Conservation (phyloP, 2,113 vertebrate species). For the Hippocampus guttulatus region DNA sequence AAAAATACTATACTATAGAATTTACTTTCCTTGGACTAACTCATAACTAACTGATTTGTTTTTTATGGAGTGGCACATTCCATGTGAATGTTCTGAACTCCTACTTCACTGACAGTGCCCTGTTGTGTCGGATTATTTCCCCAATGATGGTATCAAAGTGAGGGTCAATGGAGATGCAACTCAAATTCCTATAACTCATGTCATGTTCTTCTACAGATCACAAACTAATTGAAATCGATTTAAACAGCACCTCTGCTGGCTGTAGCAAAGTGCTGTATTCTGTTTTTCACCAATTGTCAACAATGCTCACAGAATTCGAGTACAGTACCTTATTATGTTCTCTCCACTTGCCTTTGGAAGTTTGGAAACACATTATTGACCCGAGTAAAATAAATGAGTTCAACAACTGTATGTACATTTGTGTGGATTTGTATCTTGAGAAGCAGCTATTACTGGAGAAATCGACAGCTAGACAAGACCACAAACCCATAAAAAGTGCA, state of each 20-base stretch:
- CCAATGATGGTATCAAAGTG: too few species aligned
- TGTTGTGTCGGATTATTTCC: too few species aligned
- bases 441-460: conserved; percentile 5
- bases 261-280: too few species aligned
- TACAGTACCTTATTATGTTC: too few species aligned
- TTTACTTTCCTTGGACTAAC: too few species aligned
- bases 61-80: background rate
- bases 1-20: too few species aligned
- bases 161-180: too few species aligned
- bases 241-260: too few species aligned
- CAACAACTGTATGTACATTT: background rate
- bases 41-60: background rate
- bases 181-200: background rate
- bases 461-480: background rate
- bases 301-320: too few species aligned
- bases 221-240: background rate
- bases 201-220: background rate
- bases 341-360: background rate
- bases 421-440: conserved; percentile 1
- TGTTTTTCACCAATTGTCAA: too few species aligned
- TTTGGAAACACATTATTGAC: background rate
- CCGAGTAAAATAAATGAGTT: background rate
- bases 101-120: too few species aligned
- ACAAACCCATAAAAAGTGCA: background rate
- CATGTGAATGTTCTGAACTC: too few species aligned